A percentile compares a stretch with the other conserved stretches of the same genome.
phyloP scores from a whole-genome alignment of 2,888 invertebrate genomes.

The Dione juno region DNA sequence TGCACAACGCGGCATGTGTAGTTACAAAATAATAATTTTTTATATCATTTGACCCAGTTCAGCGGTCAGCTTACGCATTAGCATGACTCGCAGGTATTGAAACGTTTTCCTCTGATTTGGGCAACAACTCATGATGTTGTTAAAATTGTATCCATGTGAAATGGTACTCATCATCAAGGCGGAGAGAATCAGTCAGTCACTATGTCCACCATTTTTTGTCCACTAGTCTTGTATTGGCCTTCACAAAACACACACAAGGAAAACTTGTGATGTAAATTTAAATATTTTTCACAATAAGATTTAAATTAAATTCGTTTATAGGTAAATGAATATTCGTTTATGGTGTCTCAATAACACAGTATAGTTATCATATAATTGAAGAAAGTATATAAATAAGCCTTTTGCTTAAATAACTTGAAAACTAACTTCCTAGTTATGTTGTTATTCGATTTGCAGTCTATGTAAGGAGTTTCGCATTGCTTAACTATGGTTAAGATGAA shows the following conservation, averaged over 20 bases:
- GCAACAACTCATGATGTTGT: neutral
- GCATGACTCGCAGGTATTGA: slow-evolving; percentile 24
- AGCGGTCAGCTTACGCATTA: slow-evolving; percentile 25
- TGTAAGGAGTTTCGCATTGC: slow-evolving; percentile 8
- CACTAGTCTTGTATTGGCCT: no score
- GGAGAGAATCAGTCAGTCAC: neutral
- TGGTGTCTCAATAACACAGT: no score
- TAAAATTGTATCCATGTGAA: neutral
- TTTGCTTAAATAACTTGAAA: neutral
- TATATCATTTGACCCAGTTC: slow-evolving; percentile 29
- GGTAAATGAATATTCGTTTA: no score
- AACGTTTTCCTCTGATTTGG: slow-evolving; percentile 7
- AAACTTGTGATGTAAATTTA: no score
- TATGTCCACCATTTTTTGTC: no score
- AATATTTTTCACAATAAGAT: no score
- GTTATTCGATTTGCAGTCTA: slow-evolving; percentile 8
- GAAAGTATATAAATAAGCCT: neutral
- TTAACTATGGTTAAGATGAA: neutral
- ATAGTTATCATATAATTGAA: neutral
- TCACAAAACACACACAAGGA: no score
- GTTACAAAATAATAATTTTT: slow-evolving; percentile 30
- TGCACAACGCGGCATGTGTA: slow-evolving; percentile 7
- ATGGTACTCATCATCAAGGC: no score
- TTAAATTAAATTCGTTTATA: no score
- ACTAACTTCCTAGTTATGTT: slow-evolving; percentile 2